A percentile compares a stretch with the other conserved stretches of the same genome.
These are phyloP conservation scores for Menidia menidia DNA, from an alignment of 2,797 vertebrate genomes.

Conservation along the genomic window DNA sequence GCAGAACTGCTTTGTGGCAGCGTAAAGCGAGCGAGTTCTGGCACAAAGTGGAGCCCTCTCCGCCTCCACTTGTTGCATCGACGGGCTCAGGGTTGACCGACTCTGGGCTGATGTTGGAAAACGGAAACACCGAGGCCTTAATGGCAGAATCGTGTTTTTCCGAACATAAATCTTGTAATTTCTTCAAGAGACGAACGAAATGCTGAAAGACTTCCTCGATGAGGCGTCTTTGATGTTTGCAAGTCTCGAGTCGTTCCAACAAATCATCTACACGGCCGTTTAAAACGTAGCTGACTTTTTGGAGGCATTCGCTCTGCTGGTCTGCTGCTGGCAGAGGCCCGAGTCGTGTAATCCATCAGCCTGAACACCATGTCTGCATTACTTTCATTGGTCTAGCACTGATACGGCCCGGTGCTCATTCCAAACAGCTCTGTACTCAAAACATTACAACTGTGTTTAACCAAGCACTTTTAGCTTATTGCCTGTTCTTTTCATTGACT, in stretches of 20 bases:
- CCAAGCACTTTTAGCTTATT: too few species aligned
- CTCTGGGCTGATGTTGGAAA: not conserved
- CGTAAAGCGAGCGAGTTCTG: too few species aligned
- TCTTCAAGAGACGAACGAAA: not conserved
- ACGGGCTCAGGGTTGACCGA: too few species aligned
- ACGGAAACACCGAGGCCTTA: not conserved
- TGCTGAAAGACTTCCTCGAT: constrained; percentile 3
- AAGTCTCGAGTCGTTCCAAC: constrained; percentile 1
- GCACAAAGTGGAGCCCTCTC: too few species aligned
- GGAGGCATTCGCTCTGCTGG: constrained; percentile 20
- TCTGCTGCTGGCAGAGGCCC: constrained; percentile 2
- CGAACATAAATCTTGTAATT: constrained; percentile 1
- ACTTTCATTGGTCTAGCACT: constrained; percentile 11
- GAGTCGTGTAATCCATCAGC: constrained; percentile 25
- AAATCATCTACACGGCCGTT: not conserved
- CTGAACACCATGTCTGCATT: constrained; percentile 2
- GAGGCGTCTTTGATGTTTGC: not conserved
- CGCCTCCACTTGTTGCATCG: too few species aligned
- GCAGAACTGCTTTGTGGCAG: too few species aligned
- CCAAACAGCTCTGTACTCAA: not conserved
- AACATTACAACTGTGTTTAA: not conserved
- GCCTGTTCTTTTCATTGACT: too few species aligned
- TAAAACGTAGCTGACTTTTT: constrained; percentile 4
- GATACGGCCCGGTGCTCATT: constrained; percentile 1
- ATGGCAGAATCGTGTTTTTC: not conserved